Percentiles rank a stretch among this genome's conserved stretches.
Conservation (phyloP, 2,797 vertebrate genomes). For the Sebastes miniatus region DNA sequence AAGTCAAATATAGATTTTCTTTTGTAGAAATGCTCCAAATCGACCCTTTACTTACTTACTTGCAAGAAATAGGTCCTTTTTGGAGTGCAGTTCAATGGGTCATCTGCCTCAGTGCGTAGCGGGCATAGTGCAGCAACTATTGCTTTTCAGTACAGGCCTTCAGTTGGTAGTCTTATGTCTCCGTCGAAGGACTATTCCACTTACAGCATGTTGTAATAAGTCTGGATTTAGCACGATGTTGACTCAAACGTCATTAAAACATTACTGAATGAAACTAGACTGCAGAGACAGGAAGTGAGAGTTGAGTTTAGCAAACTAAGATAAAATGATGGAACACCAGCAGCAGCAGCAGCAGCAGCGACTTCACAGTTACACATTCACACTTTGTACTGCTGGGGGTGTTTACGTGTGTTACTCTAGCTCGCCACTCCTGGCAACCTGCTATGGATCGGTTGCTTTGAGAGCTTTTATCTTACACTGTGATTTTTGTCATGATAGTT, state of each 20-base stretch:
- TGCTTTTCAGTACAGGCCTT: not conserved
- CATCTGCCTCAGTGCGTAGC: not conserved
- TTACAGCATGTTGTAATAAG: slow-evolving; percentile 19
- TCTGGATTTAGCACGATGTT: slow-evolving; percentile 21
- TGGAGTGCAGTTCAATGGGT: not conserved
- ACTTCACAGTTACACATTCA: slow-evolving; percentile 13
- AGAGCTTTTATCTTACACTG: too few relatives aligned
- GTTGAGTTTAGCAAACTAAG: not conserved
- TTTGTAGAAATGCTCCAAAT: not conserved
- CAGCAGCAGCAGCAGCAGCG: not conserved
- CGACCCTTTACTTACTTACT: not conserved
- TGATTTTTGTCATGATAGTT: too few relatives aligned
- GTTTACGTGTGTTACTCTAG: slow-evolving; percentile 1
- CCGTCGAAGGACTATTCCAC: slow-evolving; percentile 29
- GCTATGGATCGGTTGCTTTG: too few relatives aligned
- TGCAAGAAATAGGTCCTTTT: not conserved
- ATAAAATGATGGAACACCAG: not conserved
- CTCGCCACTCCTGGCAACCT: not conserved
- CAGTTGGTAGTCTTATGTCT: slow-evolving; percentile 18
- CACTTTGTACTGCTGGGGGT: not conserved
- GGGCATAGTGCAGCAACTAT: not conserved
- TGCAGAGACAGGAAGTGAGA: not conserved
- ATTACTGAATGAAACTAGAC: not conserved
- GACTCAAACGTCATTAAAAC: not conserved
- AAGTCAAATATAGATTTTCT: not conserved